Evolutionary conservation across 2,797 vertebrate species (phyloP).

Genomic region (Strix occidentalis): DNA sequence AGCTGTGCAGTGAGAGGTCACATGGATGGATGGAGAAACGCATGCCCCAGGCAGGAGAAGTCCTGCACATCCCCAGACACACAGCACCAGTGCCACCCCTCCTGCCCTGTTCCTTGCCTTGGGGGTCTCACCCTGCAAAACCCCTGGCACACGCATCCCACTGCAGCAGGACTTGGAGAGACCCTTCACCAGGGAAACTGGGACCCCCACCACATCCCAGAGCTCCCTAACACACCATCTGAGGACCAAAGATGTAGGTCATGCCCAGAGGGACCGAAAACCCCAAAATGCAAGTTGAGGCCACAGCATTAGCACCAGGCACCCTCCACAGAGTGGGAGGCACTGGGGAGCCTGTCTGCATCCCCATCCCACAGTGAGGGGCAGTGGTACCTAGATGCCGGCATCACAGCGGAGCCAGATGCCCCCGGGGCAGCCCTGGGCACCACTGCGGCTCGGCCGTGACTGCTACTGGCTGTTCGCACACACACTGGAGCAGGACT

Average conservation of each 20-base stretch:
- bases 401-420: background rate
- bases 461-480: background rate
- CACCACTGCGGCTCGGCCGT: fast-evolving
- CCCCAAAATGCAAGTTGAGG: background rate
- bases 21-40: background rate
- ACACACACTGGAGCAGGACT: background rate
- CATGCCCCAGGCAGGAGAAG: background rate
- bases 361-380: fast-evolving
- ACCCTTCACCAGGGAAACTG: background rate
- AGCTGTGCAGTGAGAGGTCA: background rate
- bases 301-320: fast-evolving
- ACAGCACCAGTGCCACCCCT: fast-evolving
- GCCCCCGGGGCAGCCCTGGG: background rate
- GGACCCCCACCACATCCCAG: background rate
- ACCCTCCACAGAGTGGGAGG: background rate
- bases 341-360: background rate
- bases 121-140: background rate
- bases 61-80: fast-evolving
- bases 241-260: background rate
- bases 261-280: background rate
- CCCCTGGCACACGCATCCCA: fast-evolving
- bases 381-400: fast-evolving
- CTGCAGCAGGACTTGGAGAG: background rate
- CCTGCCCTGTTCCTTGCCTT: background rate
- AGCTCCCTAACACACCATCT: background rate